Conservation (phyloP, 2,888 invertebrate species). For the Troides aeacus region DNA sequence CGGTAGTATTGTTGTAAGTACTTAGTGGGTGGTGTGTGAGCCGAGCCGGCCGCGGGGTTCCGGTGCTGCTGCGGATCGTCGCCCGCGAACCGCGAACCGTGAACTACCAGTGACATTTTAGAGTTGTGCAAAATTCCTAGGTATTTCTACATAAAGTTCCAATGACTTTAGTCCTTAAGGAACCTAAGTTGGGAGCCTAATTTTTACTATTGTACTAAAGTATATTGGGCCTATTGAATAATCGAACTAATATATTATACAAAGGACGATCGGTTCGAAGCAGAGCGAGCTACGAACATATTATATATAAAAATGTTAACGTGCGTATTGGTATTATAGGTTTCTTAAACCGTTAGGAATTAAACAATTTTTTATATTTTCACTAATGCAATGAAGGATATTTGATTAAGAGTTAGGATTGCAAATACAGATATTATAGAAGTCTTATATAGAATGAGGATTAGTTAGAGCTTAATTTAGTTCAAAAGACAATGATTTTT, state of each 20-base stretch:
- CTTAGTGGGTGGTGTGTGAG: constrained; percentile 38
- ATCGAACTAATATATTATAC: constrained; percentile 61
- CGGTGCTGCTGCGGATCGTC: constrained; percentile 37
- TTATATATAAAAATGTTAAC: constrained; percentile 73
- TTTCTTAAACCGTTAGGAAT: constrained; percentile 77
- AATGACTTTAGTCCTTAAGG: constrained; percentile 52
- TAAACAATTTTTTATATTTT: constrained; percentile 75
- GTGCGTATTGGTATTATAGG: constrained; percentile 74
- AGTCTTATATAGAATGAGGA: constrained; percentile 57
- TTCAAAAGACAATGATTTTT: constrained; percentile 65
- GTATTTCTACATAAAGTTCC: constrained; percentile 50
- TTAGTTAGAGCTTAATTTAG: constrained; percentile 68
- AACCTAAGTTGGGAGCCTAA: constrained; percentile 63
- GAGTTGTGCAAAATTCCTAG: constrained; percentile 48
- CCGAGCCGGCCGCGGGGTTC: constrained; percentile 29
- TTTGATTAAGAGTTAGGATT: constrained; percentile 67
- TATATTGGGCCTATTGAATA: constrained; percentile 70
- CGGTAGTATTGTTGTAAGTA: constrained; percentile 45
- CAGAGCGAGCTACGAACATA: constrained; percentile 48
- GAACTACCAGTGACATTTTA: constrained; percentile 32
- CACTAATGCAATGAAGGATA: constrained; percentile 74
- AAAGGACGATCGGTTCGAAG: constrained; percentile 34
- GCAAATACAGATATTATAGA: constrained; percentile 51
- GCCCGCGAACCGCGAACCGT: constrained; percentile 32
- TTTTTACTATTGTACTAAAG: constrained; percentile 61